A percentile compares a stretch with the other conserved stretches of the same genome.
These are phyloP conservation scores for Stichodactyla helianthus DNA, from an alignment of 64 coral and sea anemone genomes.

Conservation along the genomic window DNA sequence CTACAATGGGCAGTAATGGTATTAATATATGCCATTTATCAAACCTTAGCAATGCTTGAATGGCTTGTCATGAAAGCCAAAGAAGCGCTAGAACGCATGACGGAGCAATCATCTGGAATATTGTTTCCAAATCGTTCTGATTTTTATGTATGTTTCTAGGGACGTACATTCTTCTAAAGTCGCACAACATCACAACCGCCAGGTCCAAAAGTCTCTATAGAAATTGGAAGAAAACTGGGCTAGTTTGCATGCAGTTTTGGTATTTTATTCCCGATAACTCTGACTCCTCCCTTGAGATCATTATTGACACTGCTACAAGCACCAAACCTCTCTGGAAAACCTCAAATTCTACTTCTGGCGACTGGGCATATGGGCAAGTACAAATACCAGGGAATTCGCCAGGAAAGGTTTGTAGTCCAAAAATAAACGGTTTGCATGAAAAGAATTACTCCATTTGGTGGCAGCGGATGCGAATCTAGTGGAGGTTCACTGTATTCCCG, in stretches of 20 bases:
- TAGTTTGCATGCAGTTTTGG: not conserved
- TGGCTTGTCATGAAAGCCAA: too few relatives aligned
- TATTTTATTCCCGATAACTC: not conserved
- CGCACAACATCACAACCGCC: not conserved
- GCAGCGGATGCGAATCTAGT: too few relatives aligned
- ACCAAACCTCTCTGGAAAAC: not conserved
- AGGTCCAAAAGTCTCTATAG: not conserved
- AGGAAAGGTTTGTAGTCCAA: not conserved
- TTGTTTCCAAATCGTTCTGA: not conserved
- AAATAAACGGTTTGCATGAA: not conserved
- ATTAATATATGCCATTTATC: not conserved
- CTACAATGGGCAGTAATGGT: not conserved
- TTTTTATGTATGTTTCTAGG: not conserved
- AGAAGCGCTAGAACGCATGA: too few relatives aligned
- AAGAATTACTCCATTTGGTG: too few relatives aligned
- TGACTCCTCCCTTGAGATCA: not conserved
- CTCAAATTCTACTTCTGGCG: too few relatives aligned
- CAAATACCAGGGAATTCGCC: not conserved
- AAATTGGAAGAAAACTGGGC: not conserved
- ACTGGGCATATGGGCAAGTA: slow-evolving; percentile 8
- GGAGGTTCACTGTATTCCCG: too few relatives aligned
- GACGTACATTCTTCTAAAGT: not conserved
- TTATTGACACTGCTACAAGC: not conserved
- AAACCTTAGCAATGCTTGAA: too few relatives aligned
- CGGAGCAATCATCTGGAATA: not conserved